Evolutionary conservation across 2,113 vertebrate species (phyloP).

Genomic region (Raja brachyura): DNA sequence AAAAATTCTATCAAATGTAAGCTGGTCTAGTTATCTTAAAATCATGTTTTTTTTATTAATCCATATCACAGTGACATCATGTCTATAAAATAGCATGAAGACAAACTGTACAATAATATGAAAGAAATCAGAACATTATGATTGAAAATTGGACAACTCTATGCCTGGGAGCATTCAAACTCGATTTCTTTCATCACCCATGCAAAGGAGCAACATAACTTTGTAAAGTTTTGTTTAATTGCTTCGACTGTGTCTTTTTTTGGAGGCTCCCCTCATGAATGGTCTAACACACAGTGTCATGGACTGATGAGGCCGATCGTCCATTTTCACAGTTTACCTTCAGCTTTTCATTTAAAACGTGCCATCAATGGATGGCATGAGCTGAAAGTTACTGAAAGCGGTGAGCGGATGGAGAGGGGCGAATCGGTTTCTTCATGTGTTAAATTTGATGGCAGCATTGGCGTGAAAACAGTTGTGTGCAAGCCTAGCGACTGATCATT

Average conservation of each 20-base stretch:
- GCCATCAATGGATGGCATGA: background rate
- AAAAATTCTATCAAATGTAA: background rate
- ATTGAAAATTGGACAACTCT: background rate
- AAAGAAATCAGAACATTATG: background rate
- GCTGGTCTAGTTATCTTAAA: background rate
- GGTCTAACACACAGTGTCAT: background rate
- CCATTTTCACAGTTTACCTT: background rate
- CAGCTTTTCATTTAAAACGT: background rate
- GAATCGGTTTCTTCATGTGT: background rate
- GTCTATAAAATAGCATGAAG: background rate
- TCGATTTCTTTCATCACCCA: background rate
- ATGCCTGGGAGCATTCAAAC: background rate
- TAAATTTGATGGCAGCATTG: background rate
- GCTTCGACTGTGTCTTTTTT: too few species aligned
- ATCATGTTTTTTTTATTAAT: background rate
- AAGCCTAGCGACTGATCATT: background rate
- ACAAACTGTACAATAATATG: conserved; percentile 47
- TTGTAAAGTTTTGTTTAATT: background rate
- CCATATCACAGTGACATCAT: background rate
- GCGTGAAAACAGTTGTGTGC: background rate
- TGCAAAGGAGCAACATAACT: background rate
- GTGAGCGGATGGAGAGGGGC: background rate
- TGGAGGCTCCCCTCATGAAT: background rate
- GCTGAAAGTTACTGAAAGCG: background rate
- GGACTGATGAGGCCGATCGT: background rate